phyloP scores from a whole-genome alignment of 2,113 vertebrate species.

The Corythoichthys intestinalis region DNA sequence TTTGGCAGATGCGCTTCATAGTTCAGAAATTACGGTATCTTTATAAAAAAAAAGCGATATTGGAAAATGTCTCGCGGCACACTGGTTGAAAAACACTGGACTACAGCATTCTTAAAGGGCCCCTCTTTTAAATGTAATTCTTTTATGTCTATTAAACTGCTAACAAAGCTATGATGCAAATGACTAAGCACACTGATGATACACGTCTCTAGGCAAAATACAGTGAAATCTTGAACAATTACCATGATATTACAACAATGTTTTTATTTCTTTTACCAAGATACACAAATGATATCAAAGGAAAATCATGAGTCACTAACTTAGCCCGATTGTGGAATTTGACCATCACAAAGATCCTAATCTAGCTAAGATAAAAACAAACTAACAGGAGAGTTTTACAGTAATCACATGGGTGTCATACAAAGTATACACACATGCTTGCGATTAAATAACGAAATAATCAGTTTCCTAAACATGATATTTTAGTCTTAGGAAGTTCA shows the following conservation, averaged over 20 bases:
- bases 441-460: not conserved
- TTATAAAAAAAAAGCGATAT: too few relatives aligned
- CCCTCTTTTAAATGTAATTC: not conserved
- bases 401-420: not conserved
- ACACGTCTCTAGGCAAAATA: slow-evolving; percentile 3
- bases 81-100: not conserved
- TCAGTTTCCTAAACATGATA: not conserved
- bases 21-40: too few relatives aligned
- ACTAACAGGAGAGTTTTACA: not conserved
- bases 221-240: slow-evolving; percentile 14
- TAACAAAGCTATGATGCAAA: not conserved
- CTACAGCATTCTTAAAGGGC: not conserved
- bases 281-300: slow-evolving; percentile 1
- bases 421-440: not conserved
- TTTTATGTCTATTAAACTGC: not conserved
- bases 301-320: slow-evolving; percentile 28
- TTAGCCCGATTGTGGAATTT: slow-evolving; percentile 28
- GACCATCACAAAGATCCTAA: slow-evolving; percentile 16
- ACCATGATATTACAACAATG: slow-evolving; percentile 9
- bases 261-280: not conserved
- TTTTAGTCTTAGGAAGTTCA: not conserved
- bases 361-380: slow-evolving; percentile 14
- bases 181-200: not conserved
- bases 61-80: too few relatives aligned
- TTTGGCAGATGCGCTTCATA: too few relatives aligned